A percentile compares a stretch with the other conserved stretches of the same genome.
These are phyloP conservation scores for Takifugu rubripes DNA, from an alignment of 2,797 vertebrate species.

Conservation along the genomic window DNA sequence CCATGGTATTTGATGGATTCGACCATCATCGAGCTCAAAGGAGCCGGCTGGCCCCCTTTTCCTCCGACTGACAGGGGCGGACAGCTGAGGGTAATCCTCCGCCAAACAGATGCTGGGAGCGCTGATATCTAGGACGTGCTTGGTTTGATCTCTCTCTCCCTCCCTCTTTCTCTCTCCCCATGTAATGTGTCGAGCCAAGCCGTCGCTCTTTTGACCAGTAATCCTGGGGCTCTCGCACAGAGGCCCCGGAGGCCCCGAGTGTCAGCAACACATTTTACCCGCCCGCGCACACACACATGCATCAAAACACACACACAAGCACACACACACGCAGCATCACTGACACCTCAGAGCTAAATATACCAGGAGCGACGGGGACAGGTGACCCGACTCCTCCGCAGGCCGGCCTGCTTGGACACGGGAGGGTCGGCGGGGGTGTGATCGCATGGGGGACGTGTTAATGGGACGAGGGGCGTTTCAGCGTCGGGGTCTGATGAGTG, in stretches of 20 bases:
- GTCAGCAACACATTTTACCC: constrained; percentile 56
- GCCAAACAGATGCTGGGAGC: constrained; percentile 52
- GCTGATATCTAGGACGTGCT: constrained; percentile 48
- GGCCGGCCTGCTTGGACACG: constrained; percentile 36
- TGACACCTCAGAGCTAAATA: constrained; percentile 73
- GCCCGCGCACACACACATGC: constrained; percentile 17
- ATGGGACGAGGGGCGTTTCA: constrained; percentile 21
- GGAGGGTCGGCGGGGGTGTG: constrained; percentile 42
- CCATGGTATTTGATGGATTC: constrained; percentile 15
- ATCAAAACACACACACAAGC: constrained; percentile 10
- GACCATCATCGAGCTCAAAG: constrained; percentile 11
- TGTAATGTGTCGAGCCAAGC: constrained; percentile 62
- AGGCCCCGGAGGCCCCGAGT: constrained; percentile 56
- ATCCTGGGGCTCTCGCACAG: constrained; percentile 50
- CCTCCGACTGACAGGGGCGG: constrained; percentile 31
- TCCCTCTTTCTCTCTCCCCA: constrained; percentile 23
- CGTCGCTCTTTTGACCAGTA: constrained; percentile 44
- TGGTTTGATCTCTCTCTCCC: constrained; percentile 53
- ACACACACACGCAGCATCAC: constrained; percentile 45
- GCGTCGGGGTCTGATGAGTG: constrained; percentile 27
- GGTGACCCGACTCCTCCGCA: constrained; percentile 63
- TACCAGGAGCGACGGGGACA: constrained; percentile 67
- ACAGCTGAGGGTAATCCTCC: constrained; percentile 62
- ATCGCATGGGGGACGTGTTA: constrained; percentile 25
- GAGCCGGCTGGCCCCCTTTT: neutral